Base-by-base conservation (phyloP, 2,888 invertebrate species). In the Fissipunctia ypsillon region DNA sequence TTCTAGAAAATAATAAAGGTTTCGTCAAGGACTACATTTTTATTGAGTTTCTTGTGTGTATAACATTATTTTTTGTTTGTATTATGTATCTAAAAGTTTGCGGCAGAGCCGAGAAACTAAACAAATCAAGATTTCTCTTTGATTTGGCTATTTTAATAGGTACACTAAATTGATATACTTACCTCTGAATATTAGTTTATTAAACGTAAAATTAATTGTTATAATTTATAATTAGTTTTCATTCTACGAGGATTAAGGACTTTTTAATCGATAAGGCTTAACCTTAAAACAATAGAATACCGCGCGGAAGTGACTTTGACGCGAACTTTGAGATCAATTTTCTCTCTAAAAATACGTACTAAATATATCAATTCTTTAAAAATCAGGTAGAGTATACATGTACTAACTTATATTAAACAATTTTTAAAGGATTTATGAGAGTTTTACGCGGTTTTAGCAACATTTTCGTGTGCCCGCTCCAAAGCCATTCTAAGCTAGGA, bases 191-290 rank as follows among this genome's bases (percentile, higher is more conserved):
- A 67, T 63, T 4, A 19, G 6, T 50, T 14, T 74, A 81, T 54
- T 61, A 50, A 50, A 63, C 10, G 6, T 16, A 2, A 35, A 76
- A 61, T 41, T 48, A 45, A 14, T 16, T n/a, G 50, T 69, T 71
- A 71, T 80, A 60, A 61, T 45, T 28, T 63, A 43, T 7, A 68
- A 57, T 54, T 41, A 45, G 19, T 50, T 6, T 43, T 81, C 63
- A 75, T 87, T 87, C 45, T 78, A 28, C 16, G 7, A 4, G 75
- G 50, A 69, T 67, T 74, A 66, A n/a, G 0, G 22, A 10, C n/a
- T 43, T 60, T 59, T 57, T 14, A 64, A 78, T 9, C 25, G 35
- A 60, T 63, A 63, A n/a, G n/a, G n/a, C n/a, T 60, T 68, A 72
- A 64, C 6, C 28, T 50, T 71, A 65, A 69, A 78, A 76, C 61